A percentile compares a stretch with the other conserved stretches of the same genome.
These are phyloP conservation scores for Meteorus sp. DNA, from an alignment of 1,140 invertebrate species.

Conservation along the genomic window DNA sequence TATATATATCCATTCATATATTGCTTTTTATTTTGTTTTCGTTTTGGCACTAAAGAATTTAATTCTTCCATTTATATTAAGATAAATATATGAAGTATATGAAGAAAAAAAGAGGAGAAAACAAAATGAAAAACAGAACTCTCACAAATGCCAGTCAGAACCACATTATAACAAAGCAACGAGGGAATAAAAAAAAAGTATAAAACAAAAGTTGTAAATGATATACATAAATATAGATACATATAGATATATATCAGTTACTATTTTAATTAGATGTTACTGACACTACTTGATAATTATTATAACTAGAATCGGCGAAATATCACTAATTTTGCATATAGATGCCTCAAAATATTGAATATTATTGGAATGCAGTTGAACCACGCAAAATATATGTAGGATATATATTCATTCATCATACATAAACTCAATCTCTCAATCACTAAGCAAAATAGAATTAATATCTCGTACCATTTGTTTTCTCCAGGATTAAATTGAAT, in stretches of 20 bases:
- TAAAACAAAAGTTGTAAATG: constrained; percentile 29
- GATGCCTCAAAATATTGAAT: constrained; percentile 28
- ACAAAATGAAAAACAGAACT: constrained; percentile 7
- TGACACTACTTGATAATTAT: background rate
- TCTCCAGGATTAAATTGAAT: constrained; percentile 1
- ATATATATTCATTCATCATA: constrained; percentile 4
- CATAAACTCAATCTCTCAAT: background rate
- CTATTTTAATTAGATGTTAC: too few species aligned
- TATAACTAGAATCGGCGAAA: constrained; percentile 12
- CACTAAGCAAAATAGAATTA: constrained; percentile 10
- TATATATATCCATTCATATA: constrained; percentile 6
- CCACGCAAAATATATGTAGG: constrained; percentile 22
- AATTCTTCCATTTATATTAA: too few species aligned
- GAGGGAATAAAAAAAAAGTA: constrained; percentile 25
- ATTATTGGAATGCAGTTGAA: constrained; percentile 40
- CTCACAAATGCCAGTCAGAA: constrained; percentile 19
- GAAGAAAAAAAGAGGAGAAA: constrained; percentile 23
- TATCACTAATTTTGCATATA: constrained; percentile 15
- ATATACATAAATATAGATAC: constrained; percentile 4
- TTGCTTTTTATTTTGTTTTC: constrained; percentile 16
- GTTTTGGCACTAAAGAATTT: constrained; percentile 50
- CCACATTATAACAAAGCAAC: constrained; percentile 29
- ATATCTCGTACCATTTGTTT: constrained; percentile 11
- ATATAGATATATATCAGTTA: background rate
- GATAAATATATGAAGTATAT: constrained; percentile 19